Evolutionary conservation across 2,113 vertebrate species (phyloP).

Genomic region (Phalacrocorax aristotelis): DNA sequence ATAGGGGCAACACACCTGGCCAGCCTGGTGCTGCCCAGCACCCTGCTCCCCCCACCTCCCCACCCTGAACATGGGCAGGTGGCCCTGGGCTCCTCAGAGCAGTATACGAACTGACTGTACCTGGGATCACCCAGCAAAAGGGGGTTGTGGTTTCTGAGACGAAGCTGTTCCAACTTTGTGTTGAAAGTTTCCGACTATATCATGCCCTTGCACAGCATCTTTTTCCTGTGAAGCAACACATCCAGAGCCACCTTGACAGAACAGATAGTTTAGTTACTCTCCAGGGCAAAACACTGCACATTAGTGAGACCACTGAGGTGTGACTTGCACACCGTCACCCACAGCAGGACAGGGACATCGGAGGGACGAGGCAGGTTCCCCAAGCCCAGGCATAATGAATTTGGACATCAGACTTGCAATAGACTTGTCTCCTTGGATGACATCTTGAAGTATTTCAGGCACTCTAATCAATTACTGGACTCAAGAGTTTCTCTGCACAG

Average conservation of each 20-base stretch:
- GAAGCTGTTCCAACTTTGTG: neutral
- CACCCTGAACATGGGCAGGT: accelerated
- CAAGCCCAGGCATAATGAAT: neutral
- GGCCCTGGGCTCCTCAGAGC: neutral
- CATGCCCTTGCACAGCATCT: neutral
- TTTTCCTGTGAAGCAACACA: neutral
- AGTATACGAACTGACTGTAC: neutral
- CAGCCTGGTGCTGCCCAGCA: neutral
- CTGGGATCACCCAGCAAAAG: neutral
- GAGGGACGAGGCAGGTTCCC: neutral
- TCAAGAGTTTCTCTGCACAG: neutral
- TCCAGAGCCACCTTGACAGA: neutral
- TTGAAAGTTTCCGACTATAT: neutral
- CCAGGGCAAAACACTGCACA: accelerated
- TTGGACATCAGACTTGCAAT: neutral
- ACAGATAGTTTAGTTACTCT: neutral
- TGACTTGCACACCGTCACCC: neutral
- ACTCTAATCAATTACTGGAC: neutral
- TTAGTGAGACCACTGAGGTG: accelerated
- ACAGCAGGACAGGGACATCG: neutral
- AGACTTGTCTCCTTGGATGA: neutral
- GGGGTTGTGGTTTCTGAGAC: neutral
- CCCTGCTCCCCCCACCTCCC: neutral
- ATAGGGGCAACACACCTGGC: accelerated
- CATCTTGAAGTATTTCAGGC: neutral